Percentiles rank a stretch among this genome's conserved stretches.
These are phyloP conservation scores for Pollachius pollachius DNA, from an alignment of 2,113 vertebrate species.

Conservation along the genomic window DNA sequence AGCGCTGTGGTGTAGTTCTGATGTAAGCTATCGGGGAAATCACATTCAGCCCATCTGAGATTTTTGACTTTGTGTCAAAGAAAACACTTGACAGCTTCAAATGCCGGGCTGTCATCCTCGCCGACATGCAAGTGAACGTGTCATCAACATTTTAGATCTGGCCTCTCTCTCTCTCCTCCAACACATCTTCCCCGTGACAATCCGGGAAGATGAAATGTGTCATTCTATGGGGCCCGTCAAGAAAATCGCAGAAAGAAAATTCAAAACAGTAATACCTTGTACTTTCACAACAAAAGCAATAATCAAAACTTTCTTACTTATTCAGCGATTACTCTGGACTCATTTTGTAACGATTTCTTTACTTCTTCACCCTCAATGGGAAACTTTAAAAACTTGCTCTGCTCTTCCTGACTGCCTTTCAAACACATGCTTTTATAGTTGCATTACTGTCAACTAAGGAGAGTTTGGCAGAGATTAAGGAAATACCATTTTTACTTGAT, in stretches of 20 bases:
- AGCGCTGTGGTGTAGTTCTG: slow-evolving; percentile 26
- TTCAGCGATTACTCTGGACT: slow-evolving; percentile 46
- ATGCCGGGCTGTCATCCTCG: slow-evolving; percentile 38
- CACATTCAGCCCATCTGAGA: slow-evolving; percentile 29
- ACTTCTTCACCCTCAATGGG: slow-evolving; percentile 8
- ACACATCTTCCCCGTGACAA: slow-evolving; percentile 39
- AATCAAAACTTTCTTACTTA: slow-evolving; percentile 40
- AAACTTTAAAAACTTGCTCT: slow-evolving; percentile 14
- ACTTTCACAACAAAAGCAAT: slow-evolving; percentile 4
- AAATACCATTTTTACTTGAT: neutral
- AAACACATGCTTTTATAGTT: neutral
- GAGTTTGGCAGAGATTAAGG: neutral
- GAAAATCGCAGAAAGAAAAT: neutral
- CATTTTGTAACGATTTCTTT: neutral
- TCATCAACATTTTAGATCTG: slow-evolving; percentile 36
- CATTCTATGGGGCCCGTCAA: slow-evolving; percentile 29
- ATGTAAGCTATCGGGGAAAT: slow-evolving; percentile 46
- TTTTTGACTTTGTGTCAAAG: slow-evolving; percentile 33
- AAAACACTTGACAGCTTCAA: slow-evolving; percentile 31
- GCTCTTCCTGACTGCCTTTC: slow-evolving; percentile 5
- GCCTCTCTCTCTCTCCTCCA: neutral
- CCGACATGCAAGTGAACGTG: slow-evolving; percentile 35
- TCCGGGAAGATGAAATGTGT: slow-evolving; percentile 46
- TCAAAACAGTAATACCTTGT: slow-evolving; percentile 17
- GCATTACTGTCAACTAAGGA: slow-evolving; percentile 18